Base-by-base conservation (phyloP, 1,140 invertebrate species). In the Telenomus remus region DNA sequence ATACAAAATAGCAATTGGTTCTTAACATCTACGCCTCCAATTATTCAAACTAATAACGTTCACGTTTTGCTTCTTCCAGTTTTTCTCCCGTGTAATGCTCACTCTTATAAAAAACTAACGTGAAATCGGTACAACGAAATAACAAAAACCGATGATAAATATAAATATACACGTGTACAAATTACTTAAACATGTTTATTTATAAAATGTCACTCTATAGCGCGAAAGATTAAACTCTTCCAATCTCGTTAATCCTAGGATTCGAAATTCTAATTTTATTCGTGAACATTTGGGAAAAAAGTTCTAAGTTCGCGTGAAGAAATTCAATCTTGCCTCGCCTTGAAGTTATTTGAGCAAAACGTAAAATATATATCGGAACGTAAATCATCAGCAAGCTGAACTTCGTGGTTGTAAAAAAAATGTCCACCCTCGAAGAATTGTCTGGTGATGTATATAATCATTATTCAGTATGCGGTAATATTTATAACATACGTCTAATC, bases 1-100 rank as follows among this genome's bases (percentile, higher is more conserved):
- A 85, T 87, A 85, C 83, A 86, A 86, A 87, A 87, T 86, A 87
- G 79, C 85, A 81, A 77, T 84, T 80, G 82, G 81, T 82, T 80
- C 77, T 83, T 86, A 82, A 51, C 27, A 65, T 69, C 79, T 82
- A 81, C 57, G 55, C 56, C 80, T 86, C 81, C 74, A 43, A 79
- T 81, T 86, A 84, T 79, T 75, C 65, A 77, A 77, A 69, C 75
- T 78, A 80, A 73, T 74, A 78, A 79, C 76, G 78, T 81, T 81
- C 69, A 64, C 54, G 54, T 51, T 4, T 43, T 44, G 11, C 12
- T 73, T 80, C 9, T 9, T 39, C 3, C 37, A n/a, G 37, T 39
- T 3, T 39, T 39, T 9, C n/a, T n/a, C 37, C 19, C 19, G 19
- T 27, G 19, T 27, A 6, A 3, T 27, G 19, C 19, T 27, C 19